Evolutionary conservation across 2,797 vertebrate species (phyloP).

Genomic region (Huso huso): DNA sequence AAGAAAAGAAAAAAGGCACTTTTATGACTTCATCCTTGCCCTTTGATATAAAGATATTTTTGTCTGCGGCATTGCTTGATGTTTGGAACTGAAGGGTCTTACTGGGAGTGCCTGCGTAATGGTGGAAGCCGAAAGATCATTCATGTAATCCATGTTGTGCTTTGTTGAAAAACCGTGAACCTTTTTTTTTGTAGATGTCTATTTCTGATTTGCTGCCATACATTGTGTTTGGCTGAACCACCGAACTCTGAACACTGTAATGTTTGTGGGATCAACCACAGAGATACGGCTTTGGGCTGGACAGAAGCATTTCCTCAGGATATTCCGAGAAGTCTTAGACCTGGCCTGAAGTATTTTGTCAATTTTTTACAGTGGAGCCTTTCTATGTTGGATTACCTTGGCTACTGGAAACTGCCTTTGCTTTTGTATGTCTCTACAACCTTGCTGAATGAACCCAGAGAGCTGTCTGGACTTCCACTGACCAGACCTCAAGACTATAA

Average conservation of each 20-base stretch:
- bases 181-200: not conserved
- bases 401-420: constrained; percentile 13
- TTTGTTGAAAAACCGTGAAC: constrained; percentile 4
- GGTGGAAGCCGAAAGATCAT: constrained; percentile 35
- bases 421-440: constrained; percentile 10
- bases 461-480: constrained; percentile 41
- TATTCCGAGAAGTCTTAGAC: constrained; percentile 39
- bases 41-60: constrained; percentile 56
- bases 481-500: constrained; percentile 6
- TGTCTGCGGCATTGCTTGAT: constrained; percentile 56
- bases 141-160: constrained; percentile 28
- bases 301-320: constrained; percentile 37
- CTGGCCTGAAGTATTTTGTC: constrained; percentile 43
- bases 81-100: constrained; percentile 53
- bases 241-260: not conserved
- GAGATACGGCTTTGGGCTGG: constrained; percentile 29
- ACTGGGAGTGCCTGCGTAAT: constrained; percentile 58
- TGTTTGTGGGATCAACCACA: constrained; percentile 14
- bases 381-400: no score
- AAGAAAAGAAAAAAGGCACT: constrained; percentile 74
- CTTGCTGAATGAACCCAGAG: constrained; percentile 16
- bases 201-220: constrained; percentile 5
- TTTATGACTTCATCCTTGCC: constrained; percentile 78
- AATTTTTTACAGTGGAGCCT: not conserved
- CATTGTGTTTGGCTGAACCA: not conserved